A percentile compares a stretch with the other conserved stretches of the same genome.
phyloP scores from a whole-genome alignment of 1,140 invertebrate genomes.

The Philotrypesis tridentata region DNA sequence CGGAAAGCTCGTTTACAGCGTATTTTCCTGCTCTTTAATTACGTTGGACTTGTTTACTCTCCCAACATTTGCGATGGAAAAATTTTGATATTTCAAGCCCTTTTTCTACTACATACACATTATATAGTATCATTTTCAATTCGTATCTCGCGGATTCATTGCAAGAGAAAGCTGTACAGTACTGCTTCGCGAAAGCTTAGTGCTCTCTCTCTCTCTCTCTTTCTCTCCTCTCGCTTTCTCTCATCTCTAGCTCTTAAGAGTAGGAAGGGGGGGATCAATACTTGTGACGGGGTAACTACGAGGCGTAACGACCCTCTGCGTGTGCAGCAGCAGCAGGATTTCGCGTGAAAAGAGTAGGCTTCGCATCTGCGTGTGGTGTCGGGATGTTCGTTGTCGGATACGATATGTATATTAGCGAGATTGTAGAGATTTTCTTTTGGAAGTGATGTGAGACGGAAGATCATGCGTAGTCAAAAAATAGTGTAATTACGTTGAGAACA shows the following conservation, averaged over 20 bases:
- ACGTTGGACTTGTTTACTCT: too few relatives aligned
- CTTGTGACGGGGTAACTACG: conserved; percentile 26
- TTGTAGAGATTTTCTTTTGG: too few relatives aligned
- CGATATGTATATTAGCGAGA: background rate
- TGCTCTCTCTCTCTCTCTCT: background rate
- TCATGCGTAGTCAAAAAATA: too few relatives aligned
- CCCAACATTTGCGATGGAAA: too few relatives aligned
- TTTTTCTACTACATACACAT: too few relatives aligned
- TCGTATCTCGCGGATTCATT: too few relatives aligned
- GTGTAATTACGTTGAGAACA: too few relatives aligned
- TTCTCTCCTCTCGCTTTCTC: background rate
- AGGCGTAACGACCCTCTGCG: background rate
- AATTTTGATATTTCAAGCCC: too few relatives aligned
- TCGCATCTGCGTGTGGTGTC: background rate
- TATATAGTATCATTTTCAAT: too few relatives aligned
- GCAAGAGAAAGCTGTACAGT: background rate
- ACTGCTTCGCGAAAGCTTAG: background rate
- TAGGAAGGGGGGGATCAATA: conserved; percentile 61
- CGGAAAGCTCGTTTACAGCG: too few relatives aligned
- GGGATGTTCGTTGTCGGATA: background rate
- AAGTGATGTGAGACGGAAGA: too few relatives aligned
- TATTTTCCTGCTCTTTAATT: too few relatives aligned
- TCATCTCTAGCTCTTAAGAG: background rate
- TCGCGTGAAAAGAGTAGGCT: background rate
- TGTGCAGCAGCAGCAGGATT: background rate